Evolutionary conservation across 2,113 vertebrate genomes (phyloP).

Genomic region (Pseudopipra pipra): DNA sequence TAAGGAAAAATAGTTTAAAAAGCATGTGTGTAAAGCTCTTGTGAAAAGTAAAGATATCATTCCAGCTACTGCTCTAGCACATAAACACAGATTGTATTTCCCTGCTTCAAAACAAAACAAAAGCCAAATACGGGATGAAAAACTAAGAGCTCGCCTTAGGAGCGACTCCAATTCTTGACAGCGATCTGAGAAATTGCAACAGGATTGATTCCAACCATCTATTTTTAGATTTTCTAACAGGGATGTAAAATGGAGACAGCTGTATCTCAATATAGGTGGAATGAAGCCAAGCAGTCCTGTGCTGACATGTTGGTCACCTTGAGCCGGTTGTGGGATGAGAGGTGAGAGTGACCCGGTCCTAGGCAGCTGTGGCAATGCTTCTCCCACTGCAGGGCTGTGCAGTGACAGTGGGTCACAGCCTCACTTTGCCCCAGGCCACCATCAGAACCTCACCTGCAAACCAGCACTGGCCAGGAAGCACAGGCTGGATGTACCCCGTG

Average conservation of each 20-base stretch:
- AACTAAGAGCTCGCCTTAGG: not conserved
- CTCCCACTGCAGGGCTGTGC: accelerated
- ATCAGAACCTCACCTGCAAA: accelerated
- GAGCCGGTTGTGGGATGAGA: accelerated
- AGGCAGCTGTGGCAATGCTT: not conserved
- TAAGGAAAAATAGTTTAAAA: conserved; percentile 25
- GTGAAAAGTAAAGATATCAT: not conserved
- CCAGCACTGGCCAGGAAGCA: not conserved
- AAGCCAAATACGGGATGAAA: conserved; percentile 26
- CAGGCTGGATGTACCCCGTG: not conserved
- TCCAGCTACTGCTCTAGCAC: not conserved
- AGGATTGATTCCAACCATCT: conserved; percentile 5
- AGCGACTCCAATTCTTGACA: not conserved
- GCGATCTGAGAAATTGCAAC: not conserved
- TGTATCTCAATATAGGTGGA: not conserved
- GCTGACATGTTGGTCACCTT: accelerated
- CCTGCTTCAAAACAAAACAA: not conserved
- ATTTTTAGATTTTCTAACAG: not conserved
- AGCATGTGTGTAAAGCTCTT: not conserved
- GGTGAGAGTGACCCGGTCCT: not conserved
- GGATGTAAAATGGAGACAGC: not conserved
- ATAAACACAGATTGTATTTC: not conserved
- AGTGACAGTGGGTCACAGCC: not conserved
- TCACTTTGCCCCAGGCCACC: accelerated
- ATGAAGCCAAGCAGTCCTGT: not conserved